Evolutionary conservation across 2,797 vertebrate species (phyloP), one percentile per base, ranked within the genome.

Genomic region (Sparidentex hasta): DNA sequence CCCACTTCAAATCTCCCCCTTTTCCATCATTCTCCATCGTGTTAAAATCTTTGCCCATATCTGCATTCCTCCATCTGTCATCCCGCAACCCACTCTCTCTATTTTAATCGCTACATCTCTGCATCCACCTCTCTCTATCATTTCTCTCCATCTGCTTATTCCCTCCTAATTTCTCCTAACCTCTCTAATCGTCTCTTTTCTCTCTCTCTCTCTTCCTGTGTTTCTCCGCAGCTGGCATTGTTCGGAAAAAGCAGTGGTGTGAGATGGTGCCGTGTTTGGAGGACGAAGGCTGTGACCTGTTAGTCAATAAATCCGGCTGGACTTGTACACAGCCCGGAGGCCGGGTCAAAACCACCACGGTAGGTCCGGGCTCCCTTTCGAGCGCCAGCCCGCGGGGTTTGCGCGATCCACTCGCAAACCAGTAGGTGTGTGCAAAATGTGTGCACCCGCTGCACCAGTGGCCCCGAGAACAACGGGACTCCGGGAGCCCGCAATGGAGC

Each of bases 311-410:
- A 95, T 99, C 98, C 86, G 98, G 98, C 93, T 99, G 98, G 98
- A 99, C 98, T 92, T 99, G 98, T 96, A 99, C 98, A 70, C 98
- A 98, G 95, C 98, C 98, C n/a, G 98, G 98, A 82, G 98, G 98
- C 84, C 95, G 98, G 90, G 97, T 98, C 94, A 99, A 99, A 97
- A 99, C 98, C 90, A 99, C 98, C 88, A 99, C 98, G 95, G 98
- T 99, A 94, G 88, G 95, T 92, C 80, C 81, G 69, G 71, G 59
- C 18, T 73, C 67, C 74, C 76, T 43, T 73, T 75, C 21, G 33
- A 33, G 33, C 33, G 7, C 5, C 29, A 67, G 4, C 71, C 50
- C 68, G 48, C 38, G 44, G 25, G 8, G 71, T 68, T 73, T 72
- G 54, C 54, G 68, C 33, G 71, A 77, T 65, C 67, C 57, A 43